Evolutionary conservation across 2,888 invertebrate species (phyloP).

Genomic region (Lordiphosa fenestrarum): DNA sequence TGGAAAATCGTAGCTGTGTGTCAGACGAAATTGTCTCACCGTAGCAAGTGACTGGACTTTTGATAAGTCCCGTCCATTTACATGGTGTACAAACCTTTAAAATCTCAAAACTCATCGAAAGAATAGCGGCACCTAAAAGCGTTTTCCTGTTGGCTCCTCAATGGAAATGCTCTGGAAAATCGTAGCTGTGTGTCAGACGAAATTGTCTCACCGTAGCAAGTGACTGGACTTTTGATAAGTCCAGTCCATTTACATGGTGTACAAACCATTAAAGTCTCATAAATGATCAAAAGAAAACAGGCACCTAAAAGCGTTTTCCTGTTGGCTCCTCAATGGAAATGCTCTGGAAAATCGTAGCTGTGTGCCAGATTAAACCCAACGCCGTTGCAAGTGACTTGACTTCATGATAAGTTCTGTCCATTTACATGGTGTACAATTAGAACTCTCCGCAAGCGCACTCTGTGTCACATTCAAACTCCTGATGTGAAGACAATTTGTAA

Average conservation of each 20-base stretch:
- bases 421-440: conserved; percentile 36
- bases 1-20: conserved; percentile 58
- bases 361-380: too few species aligned
- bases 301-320: conserved; percentile 59
- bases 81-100: background rate
- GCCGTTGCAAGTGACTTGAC: conserved; percentile 35
- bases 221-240: conserved; percentile 24
- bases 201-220: conserved; percentile 45
- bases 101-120: background rate
- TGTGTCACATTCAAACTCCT: conserved; percentile 53
- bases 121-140: conserved; percentile 46
- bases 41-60: conserved; percentile 49
- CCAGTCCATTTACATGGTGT: conserved; percentile 2
- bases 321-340: conserved; percentile 41
- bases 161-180: conserved; percentile 49
- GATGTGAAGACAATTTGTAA: conserved; percentile 66
- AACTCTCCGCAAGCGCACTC: conserved; percentile 55
- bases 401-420: conserved; percentile 19
- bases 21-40: conserved; percentile 25
- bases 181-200: conserved; percentile 50
- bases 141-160: conserved; percentile 50
- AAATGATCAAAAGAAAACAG: too few species aligned
- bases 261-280: background rate
- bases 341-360: conserved; percentile 57
- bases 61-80: conserved; percentile 1